Conservation (phyloP, 2,888 invertebrate species). For the Isoperla grammatica region DNA sequence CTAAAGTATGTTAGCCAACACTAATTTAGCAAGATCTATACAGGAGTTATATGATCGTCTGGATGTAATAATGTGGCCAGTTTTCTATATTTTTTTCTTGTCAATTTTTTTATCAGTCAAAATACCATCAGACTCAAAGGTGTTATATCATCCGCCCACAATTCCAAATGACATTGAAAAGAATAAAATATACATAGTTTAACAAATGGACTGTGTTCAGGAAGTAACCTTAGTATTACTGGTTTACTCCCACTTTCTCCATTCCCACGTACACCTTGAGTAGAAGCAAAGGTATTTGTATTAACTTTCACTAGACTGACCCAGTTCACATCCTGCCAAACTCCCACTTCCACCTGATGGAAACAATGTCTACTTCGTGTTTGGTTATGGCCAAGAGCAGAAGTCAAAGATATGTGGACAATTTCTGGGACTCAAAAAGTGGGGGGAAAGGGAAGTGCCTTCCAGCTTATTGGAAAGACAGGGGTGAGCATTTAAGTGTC, state of each 20-base stretch:
- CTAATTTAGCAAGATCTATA: too few species aligned
- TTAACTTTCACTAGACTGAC: slow-evolving; percentile 24
- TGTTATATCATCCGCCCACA: too few species aligned
- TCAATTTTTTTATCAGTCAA: too few species aligned
- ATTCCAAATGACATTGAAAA: background rate
- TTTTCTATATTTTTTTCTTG: too few species aligned
- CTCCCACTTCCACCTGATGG: background rate
- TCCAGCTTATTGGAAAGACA: slow-evolving; percentile 20
- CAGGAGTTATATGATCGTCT: too few species aligned
- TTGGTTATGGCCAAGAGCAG: slow-evolving; percentile 18
- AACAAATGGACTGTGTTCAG: slow-evolving; percentile 5
- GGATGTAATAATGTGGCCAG: too few species aligned
- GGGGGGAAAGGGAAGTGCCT: slow-evolving; percentile 23
- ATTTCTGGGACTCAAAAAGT: slow-evolving; percentile 22
- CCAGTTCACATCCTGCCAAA: slow-evolving; percentile 17
- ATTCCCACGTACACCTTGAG: slow-evolving; percentile 1
- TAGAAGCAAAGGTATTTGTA: slow-evolving; percentile 1
- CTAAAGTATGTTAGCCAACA: too few species aligned
- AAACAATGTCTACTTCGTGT: too few species aligned
- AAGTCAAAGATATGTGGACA: slow-evolving; percentile 14
- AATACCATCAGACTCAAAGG: too few species aligned
- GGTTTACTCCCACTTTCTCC: slow-evolving; percentile 10
- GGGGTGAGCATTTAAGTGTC: slow-evolving; percentile 15
- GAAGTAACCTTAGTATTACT: background rate
- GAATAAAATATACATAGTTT: background rate